A percentile compares a stretch with the other conserved stretches of the same genome.
These are phyloP conservation scores for Sorex araneus DNA, from an alignment of 2,113 vertebrate species.

Conservation along the genomic window DNA sequence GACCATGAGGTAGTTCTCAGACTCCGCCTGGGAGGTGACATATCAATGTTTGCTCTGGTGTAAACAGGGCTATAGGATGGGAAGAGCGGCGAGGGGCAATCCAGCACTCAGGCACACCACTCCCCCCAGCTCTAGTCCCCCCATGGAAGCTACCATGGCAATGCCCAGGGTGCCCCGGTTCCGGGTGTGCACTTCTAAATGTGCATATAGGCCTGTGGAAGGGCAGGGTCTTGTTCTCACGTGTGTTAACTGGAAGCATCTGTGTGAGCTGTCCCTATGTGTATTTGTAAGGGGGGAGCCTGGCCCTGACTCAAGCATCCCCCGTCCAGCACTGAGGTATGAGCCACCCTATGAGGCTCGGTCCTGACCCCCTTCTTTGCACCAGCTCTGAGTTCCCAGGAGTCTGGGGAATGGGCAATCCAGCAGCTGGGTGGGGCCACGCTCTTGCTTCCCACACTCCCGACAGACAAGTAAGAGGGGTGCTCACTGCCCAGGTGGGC, in stretches of 20 bases:
- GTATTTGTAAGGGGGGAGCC: neutral
- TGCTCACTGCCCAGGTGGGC: slow-evolving; percentile 7
- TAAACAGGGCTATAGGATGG: neutral
- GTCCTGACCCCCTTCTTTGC: neutral
- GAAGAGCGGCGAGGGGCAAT: neutral
- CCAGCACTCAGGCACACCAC: neutral
- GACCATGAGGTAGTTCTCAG: neutral
- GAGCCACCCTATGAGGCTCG: neutral
- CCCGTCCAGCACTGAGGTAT: neutral
- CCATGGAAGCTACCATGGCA: too few relatives aligned
- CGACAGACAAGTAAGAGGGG: neutral
- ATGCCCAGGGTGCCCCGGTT: too few relatives aligned
- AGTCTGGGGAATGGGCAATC: neutral
- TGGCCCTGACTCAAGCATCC: neutral
- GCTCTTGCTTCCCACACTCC: neutral
- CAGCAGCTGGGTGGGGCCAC: neutral
- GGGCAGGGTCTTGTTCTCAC: too few relatives aligned
- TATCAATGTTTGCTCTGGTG: neutral
- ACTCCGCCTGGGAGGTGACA: neutral
- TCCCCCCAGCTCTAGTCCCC: too few relatives aligned
- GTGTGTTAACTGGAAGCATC: too few relatives aligned
- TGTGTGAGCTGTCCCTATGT: too few relatives aligned
- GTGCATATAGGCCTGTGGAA: too few relatives aligned
- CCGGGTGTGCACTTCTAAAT: too few relatives aligned
- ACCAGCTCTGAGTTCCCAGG: neutral